phyloP scores from a whole-genome alignment of 2,888 invertebrate genomes.

The Nudaria mundana region DNA sequence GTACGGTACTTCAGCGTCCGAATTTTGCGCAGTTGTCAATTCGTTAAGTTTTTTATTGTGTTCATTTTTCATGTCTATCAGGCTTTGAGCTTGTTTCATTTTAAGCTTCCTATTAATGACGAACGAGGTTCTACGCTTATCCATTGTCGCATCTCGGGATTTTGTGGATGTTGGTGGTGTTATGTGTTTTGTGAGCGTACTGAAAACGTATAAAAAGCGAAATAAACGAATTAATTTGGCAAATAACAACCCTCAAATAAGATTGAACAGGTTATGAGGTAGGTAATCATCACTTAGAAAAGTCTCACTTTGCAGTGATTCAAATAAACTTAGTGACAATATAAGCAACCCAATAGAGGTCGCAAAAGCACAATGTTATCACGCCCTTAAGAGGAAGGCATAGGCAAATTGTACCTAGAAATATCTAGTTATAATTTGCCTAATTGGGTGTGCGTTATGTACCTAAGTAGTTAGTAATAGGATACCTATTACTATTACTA shows the following conservation, averaged over 20 bases:
- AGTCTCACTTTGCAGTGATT: no score
- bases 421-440: no score
- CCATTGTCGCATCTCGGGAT: conserved; percentile 51
- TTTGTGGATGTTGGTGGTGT: conserved; percentile 80
- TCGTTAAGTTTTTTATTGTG: conserved; percentile 56
- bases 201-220: conserved; percentile 44
- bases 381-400: no score
- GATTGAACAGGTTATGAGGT: not conserved
- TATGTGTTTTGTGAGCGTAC: conserved; percentile 86
- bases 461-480: no score
- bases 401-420: no score
- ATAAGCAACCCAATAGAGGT: no score
- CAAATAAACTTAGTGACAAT: no score
- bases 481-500: no score
- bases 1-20: conserved; percentile 70
- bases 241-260: no score
- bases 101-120: conserved; percentile 65
- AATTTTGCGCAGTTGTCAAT: conserved; percentile 55
- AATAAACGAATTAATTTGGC: not conserved
- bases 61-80: conserved; percentile 62
- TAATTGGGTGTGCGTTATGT: no score
- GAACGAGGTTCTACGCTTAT: conserved; percentile 64
- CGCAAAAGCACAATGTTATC: no score
- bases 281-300: no score
- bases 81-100: conserved; percentile 63